Conservation (phyloP, 2,113 vertebrate species). For the Entomyzon cyanotis region DNA sequence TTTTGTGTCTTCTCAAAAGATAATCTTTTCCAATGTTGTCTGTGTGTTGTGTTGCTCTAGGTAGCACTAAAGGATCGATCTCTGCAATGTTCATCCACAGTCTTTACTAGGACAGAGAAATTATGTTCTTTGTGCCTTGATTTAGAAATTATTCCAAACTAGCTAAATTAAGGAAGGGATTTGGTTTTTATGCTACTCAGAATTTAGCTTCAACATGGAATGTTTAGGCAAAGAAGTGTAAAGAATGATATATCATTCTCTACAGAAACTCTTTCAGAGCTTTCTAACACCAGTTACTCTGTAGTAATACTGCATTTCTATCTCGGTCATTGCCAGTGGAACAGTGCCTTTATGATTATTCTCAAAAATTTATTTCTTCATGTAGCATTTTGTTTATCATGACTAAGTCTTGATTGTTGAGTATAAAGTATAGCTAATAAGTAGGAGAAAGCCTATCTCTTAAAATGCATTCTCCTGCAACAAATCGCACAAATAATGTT, state of each 20-base stretch:
- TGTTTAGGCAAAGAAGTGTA: not conserved
- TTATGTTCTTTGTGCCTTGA: not conserved
- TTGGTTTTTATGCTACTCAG: not conserved
- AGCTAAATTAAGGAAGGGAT: not conserved
- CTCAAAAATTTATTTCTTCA: not conserved
- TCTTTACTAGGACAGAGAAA: not conserved
- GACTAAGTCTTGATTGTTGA: not conserved
- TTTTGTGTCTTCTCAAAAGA: not conserved
- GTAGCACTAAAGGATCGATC: not conserved
- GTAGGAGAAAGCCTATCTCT: not conserved
- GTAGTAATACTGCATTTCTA: not conserved
- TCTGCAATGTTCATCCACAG: not conserved
- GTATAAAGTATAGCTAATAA: not conserved
- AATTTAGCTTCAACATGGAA: not conserved
- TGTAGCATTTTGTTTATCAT: not conserved
- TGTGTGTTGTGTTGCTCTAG: not conserved
- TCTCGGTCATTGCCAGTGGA: not conserved
- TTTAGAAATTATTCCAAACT: not conserved
- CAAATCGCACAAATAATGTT: not conserved
- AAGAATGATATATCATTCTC: not conserved
- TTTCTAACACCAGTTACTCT: not conserved
- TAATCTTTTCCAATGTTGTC: not conserved
- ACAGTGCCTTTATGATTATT: not conserved
- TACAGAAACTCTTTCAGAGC: not conserved
- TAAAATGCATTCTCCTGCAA: not conserved